phyloP scores from a whole-genome alignment of 2,888 invertebrate species.

The Aphidoletes aphidimyza region DNA sequence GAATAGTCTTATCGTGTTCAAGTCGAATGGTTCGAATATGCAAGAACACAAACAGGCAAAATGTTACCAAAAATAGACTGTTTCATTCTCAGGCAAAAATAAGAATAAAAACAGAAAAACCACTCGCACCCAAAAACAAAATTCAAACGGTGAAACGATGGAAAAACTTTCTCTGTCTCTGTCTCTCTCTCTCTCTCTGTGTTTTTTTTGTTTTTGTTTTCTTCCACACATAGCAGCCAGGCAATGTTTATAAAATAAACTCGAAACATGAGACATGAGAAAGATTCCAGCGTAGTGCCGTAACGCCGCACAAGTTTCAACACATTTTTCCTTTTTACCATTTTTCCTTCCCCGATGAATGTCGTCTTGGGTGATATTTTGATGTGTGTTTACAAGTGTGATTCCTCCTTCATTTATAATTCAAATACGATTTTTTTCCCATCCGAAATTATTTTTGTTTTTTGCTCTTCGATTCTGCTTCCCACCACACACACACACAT shows the following conservation, averaged over 20 bases:
- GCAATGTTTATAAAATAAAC: too few species aligned
- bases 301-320: constrained; percentile 41
- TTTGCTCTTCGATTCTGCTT: background rate
- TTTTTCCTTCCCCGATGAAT: background rate
- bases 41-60: constrained; percentile 10
- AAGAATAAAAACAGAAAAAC: constrained; percentile 4
- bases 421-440: constrained; percentile 4
- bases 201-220: too few species aligned
- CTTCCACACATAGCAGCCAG: too few species aligned
- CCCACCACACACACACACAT: too few species aligned
- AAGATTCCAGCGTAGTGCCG: background rate
- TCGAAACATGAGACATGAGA: background rate
- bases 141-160: background rate
- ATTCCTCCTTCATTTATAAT: constrained; percentile 48
- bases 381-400: constrained; percentile 46
- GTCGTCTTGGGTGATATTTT: constrained; percentile 42
- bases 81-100: background rate
- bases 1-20: background rate
- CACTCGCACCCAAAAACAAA: background rate
- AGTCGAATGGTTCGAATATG: background rate
- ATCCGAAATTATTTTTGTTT: constrained; percentile 36
- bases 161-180: too few species aligned
- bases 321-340: constrained; percentile 48
- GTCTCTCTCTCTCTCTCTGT: too few species aligned
- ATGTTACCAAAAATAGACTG: constrained; percentile 15